Base-by-base conservation (phyloP, 2,113 vertebrate genomes). In the Oncorhynchus mykiss region DNA sequence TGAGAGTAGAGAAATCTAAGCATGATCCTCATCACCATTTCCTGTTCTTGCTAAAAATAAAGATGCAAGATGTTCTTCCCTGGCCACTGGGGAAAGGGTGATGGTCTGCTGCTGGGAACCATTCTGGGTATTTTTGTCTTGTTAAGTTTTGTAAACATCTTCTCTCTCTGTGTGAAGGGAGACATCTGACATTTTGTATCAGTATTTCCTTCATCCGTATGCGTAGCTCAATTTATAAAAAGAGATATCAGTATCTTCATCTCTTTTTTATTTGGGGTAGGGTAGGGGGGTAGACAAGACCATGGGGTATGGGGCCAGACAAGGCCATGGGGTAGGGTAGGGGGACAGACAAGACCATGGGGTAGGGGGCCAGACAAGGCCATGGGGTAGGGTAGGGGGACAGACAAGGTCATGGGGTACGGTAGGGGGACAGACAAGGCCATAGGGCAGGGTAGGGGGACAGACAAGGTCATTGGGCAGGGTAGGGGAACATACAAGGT, bases 31-130 rank as follows among this genome's bases (percentile, higher is more conserved):
- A 39, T 22, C 75, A 34, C 39, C 49, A 65, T 80, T 87, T 87
- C 31, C 74, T 75, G 73, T 69, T 31, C 68, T 72, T 51, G 34
- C 1, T 73, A 45, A 73, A 88, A 86, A 88, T 84, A 88, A 86
- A 88, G 77, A 79, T 66, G 59, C 49, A 3, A 60, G 25, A 27
- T 82, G 54, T 51, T 69, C 68, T 29, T 13, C 31, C 78, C 13
- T 34, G 77, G 73, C 25, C 24, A 82, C 77, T 16, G 49, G 67
- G 78, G 74, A 83, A 31, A 83, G 39, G 60, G 70, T 82, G 80
- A 76, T 83, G 70, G 71, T 84, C 1, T 22, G 78, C 84, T 83
- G 67, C 31, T 84, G 86, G 84, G 84, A 85, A 83, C 81, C 72
- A 71, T 24, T 76, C 67, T 75, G 31, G 84, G 79, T 75, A 24